Evolutionary conservation across 2,113 vertebrate genomes (phyloP).

Genomic region (Columbina picui): DNA sequence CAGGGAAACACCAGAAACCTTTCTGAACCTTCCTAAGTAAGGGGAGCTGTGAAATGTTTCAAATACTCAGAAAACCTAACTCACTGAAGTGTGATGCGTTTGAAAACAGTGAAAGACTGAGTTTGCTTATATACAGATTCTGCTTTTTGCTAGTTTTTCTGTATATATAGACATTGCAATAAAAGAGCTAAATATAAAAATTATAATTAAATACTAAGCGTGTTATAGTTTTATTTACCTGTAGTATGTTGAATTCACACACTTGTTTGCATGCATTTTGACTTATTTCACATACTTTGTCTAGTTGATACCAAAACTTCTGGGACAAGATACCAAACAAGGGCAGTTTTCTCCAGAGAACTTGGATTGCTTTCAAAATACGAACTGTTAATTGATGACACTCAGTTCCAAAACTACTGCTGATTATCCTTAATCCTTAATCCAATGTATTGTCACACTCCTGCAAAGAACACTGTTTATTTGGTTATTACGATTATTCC

Average conservation of each 20-base stretch:
- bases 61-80: not conserved
- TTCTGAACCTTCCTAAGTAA: not conserved
- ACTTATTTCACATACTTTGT: not conserved
- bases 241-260: not conserved
- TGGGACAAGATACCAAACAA: not conserved
- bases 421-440: not conserved
- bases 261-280: not conserved
- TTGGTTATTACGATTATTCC: not conserved
- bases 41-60: not conserved
- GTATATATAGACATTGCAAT: not conserved
- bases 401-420: not conserved
- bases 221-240: not conserved
- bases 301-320: not conserved
- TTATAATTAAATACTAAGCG: not conserved
- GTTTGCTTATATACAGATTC: slow-evolving; percentile 11
- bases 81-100: not conserved
- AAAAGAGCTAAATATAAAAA: not conserved
- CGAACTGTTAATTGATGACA: not conserved
- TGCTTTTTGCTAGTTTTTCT: not conserved
- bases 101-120: not conserved
- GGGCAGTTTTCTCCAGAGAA: not conserved
- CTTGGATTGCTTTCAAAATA: not conserved
- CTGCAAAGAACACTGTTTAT: not conserved
- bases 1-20: not conserved
- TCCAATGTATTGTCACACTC: not conserved